Evolutionary conservation across 2,888 invertebrate genomes (phyloP), one percentile per base, ranked within the genome.

Genomic region (Glyphotaelius pellucidus): DNA sequence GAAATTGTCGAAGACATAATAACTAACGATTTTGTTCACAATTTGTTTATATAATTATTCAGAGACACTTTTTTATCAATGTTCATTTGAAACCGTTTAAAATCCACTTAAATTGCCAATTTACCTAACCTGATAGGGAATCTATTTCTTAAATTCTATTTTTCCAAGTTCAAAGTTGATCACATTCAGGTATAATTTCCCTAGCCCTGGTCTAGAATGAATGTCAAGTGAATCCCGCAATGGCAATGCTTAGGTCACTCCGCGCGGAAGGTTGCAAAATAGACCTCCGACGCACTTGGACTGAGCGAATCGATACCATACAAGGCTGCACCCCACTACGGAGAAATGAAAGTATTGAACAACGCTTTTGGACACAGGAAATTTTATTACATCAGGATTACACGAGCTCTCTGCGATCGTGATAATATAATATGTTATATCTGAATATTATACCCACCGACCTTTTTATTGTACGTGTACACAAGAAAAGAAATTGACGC

Each of bases 311-410:
- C 83, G 35, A 83, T 83, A 35, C 83, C 83, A 35, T 83, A 32
- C 83, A 83, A 83, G 83, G 83, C 38, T 83, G 83, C 83, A 83
- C 83, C 32, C 83, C 35, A 32, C 32, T 83, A 32, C 83, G 25
- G 25, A 83, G 83, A 83, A 83, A 83, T 25, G 83, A 83, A 83
- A 83, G 83, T 83, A 83, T 83, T 25, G 83, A 38, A 83, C 83
- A 38, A 25, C 83, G 35, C 38, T 35, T 83, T 83, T 83, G 83
- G 83, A 83, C 83, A 7, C 83, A 25, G 83, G 83, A 83, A 83
- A 83, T 83, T 83, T 83, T 83, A 83, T 83, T 83, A 32, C 83
- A 83, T 83, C 83, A 83, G 83, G 83, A 15, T 83, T 83, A 83
- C 83, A 31, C 32, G 67, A 35, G 35, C 83, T 83, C 83, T 83